Evolutionary conservation across 2,113 vertebrate genomes (phyloP), one percentile per base, ranked within the genome.

Genomic region (Crotalus helleri): DNA sequence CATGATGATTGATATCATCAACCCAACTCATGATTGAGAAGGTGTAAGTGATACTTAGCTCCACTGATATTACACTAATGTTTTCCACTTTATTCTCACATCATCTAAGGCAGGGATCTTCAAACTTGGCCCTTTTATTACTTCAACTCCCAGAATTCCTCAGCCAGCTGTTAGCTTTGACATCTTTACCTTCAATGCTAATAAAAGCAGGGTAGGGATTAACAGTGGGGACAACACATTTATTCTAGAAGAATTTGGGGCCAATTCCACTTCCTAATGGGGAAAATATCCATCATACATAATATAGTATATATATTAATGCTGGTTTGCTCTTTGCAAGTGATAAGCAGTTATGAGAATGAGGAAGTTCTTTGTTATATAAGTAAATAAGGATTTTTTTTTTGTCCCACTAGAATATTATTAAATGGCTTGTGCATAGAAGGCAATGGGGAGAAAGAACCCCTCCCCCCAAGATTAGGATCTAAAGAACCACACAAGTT

Each of bases 391-490:
- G 33, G 23, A 21, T 1, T 44, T 88, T 44, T 88, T 88, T 54
- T 85, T 92, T 94, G 23, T 23, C 81, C 6, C 91, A 54, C 74
- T 90, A 44, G 1, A 0, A 81, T n/a, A 8, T 57, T 89, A 59
- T 89, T 33, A 54, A 57, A 61, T 17, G 13, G n/a, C 87, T 91
- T 94, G 94, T 92, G 91, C 33, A 93, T 49, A 92, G 87, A 44
- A 69, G 1, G 0, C 0, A 10, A 92, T 51, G 51, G 91, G 91
- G 90, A 87, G 93, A 57, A 19, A 57, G 55, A 44, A 81, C 17
- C n/a, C n/a, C 13, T 17, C 5, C n/a, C 5, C 6, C 6, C 33
- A 81, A 81, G 74, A 8, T 8, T 15, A 33, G 61, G 21, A 54
- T 88, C 19, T 21, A 53, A 64, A 33, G 85, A 61, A 24, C n/a